Conservation (phyloP, 2,113 vertebrate genomes). For the Perccottus glenii region DNA sequence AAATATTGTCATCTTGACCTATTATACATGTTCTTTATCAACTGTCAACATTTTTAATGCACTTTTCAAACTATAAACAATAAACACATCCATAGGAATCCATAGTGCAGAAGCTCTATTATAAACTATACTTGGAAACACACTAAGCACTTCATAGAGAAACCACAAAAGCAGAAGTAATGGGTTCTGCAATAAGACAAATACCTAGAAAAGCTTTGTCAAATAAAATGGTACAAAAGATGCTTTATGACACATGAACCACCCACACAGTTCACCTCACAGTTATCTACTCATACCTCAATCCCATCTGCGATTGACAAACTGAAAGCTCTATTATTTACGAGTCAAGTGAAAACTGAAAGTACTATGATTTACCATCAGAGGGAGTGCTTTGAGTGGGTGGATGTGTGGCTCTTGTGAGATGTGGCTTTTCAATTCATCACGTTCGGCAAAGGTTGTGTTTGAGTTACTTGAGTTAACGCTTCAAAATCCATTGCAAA, state of each 20-base stretch:
- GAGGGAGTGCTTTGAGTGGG: conserved; percentile 48
- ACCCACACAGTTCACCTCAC: conserved; percentile 38
- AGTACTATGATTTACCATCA: conserved; percentile 77
- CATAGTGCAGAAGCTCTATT: too few species aligned
- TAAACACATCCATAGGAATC: too few species aligned
- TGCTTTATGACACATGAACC: conserved; percentile 43
- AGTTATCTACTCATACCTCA: conserved; percentile 44
- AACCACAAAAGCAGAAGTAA: conserved; percentile 1
- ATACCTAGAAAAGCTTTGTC: conserved; percentile 44
- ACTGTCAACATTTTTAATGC: too few species aligned
- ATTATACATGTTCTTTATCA: too few species aligned
- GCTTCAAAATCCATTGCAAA: too few species aligned
- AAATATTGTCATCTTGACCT: too few species aligned
- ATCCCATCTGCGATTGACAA: conserved; percentile 56
- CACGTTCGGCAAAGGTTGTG: too few species aligned
- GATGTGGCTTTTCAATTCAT: neutral
- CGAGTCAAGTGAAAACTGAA: conserved; percentile 66
- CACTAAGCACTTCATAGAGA: neutral
- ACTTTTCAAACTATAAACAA: too few species aligned
- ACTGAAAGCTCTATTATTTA: conserved; percentile 60
- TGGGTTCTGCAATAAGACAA: conserved; percentile 1
- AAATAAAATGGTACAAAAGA: conserved; percentile 24
- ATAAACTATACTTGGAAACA: neutral
- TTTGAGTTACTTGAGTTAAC: too few species aligned
- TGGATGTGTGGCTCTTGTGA: conserved; percentile 24